Evolutionary conservation across 2,797 vertebrate species (phyloP).

Genomic region (Eupleurogrammus muticus): DNA sequence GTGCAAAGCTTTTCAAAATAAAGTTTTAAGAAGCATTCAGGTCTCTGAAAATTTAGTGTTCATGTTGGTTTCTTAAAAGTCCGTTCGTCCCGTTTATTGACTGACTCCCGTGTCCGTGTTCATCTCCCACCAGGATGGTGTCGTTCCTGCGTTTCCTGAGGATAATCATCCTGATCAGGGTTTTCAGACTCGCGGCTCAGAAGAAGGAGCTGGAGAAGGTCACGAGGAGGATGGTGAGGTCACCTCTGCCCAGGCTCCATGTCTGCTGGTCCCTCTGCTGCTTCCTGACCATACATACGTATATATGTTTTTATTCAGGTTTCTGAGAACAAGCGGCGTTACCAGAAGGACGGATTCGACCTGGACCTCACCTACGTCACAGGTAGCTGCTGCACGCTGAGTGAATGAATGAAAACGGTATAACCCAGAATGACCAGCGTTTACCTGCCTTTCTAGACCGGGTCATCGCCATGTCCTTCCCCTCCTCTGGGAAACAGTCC

Average conservation of each 20-base stretch:
- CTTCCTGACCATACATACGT: too few relatives aligned
- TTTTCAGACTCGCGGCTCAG: slow-evolving; percentile 91
- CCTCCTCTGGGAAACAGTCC: slow-evolving; percentile 93
- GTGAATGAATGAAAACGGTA: too few relatives aligned
- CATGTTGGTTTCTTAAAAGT: too few relatives aligned
- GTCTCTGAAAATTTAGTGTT: too few relatives aligned
- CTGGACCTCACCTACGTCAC: slow-evolving; percentile 97
- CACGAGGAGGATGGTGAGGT: slow-evolving; percentile 92
- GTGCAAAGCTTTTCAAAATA: too few relatives aligned
- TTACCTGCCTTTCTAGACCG: slow-evolving; percentile 81
- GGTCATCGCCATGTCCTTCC: slow-evolving; percentile 98
- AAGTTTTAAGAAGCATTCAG: too few relatives aligned
- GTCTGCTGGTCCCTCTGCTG: too few relatives aligned
- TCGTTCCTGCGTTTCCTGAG: slow-evolving; percentile 87
- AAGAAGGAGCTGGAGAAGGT: slow-evolving; percentile 91
- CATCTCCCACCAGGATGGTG: slow-evolving; percentile 80
- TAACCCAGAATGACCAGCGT: too few relatives aligned
- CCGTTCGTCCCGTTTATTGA: too few relatives aligned
- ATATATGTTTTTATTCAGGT: slow-evolving; percentile 79
- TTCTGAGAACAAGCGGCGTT: slow-evolving; percentile 96
- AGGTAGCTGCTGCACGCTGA: slow-evolving; percentile 75
- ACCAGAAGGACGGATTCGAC: slow-evolving; percentile 95
- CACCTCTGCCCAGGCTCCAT: too few relatives aligned
- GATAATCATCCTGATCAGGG: slow-evolving; percentile 90
- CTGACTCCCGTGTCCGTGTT: background rate